Percentiles rank a stretch among this genome's conserved stretches.
Evolutionary conservation across 2,113 vertebrate species (phyloP).

Genomic region (Phocoena phocoena): DNA sequence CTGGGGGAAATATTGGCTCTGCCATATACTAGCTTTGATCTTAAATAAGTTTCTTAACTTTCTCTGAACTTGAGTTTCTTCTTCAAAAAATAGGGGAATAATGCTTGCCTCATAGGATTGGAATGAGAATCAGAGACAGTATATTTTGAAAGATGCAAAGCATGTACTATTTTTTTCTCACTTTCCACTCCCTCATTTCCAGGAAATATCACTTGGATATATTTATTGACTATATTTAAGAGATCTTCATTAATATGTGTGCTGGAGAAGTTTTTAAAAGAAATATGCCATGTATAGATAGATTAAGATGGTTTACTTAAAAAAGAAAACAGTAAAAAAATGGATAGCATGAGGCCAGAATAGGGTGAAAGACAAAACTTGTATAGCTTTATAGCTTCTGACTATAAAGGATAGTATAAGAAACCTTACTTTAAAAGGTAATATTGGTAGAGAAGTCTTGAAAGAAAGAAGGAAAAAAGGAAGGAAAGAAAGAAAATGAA

Average conservation of each 20-base stretch:
- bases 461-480: neutral
- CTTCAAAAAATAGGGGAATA: neutral
- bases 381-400: neutral
- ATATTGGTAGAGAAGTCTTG: too few relatives aligned
- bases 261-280: neutral
- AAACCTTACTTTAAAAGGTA: too few relatives aligned
- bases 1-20: neutral
- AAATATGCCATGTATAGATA: neutral
- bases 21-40: neutral
- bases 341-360: neutral
- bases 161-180: neutral
- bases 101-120: neutral
- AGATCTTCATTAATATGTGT: neutral
- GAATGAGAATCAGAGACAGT: neutral
- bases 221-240: neutral
- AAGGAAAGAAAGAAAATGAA: neutral
- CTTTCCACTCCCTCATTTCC: neutral
- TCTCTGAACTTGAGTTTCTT: neutral
- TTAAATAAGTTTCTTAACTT: neutral
- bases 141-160: neutral
- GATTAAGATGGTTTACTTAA: neutral
- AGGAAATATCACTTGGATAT: neutral
- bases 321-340: neutral
- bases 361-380: neutral
- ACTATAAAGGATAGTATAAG: neutral